Conservation (phyloP, 1,140 invertebrate genomes). For the Aphelenchoides besseyi region DNA sequence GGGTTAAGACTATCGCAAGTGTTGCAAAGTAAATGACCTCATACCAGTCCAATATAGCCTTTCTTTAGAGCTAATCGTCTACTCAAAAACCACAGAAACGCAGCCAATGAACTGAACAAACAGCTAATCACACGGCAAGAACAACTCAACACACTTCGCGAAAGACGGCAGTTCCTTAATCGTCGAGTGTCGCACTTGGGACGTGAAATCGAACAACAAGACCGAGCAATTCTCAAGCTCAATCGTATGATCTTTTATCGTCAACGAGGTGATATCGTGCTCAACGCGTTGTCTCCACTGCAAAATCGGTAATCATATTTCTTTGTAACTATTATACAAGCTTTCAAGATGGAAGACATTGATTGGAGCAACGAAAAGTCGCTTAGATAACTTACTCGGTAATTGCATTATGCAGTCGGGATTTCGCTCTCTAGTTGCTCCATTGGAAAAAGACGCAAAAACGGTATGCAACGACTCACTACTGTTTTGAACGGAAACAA, state of each 20-base stretch:
- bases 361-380: conserved; percentile 30
- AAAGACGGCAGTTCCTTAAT: neutral
- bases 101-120: conserved; percentile 19
- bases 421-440: conserved; percentile 21
- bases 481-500: conserved; percentile 1
- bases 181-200: conserved; percentile 17
- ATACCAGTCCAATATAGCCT: neutral
- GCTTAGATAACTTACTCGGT: conserved; percentile 28
- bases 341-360: conserved; percentile 32
- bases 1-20: conserved; percentile 24
- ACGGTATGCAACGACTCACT: conserved; percentile 20
- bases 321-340: neutral
- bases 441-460: conserved; percentile 19
- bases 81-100: conserved; percentile 24
- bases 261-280: conserved; percentile 13
- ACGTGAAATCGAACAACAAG: conserved; percentile 28
- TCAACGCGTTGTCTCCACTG: conserved; percentile 9
- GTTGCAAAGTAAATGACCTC: conserved; percentile 32
- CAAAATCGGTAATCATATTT: conserved; percentile 3
- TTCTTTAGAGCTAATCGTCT: conserved; percentile 16
- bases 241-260: conserved; percentile 28
- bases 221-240: conserved; percentile 23
- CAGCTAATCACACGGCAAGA: conserved; percentile 22
- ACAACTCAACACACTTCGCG: neutral
- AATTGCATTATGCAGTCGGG: conserved; percentile 33